Evolutionary conservation across 2,113 vertebrate genomes (phyloP), one percentile per base, ranked within the genome.

Genomic region (Laticauda laticaudata): DNA sequence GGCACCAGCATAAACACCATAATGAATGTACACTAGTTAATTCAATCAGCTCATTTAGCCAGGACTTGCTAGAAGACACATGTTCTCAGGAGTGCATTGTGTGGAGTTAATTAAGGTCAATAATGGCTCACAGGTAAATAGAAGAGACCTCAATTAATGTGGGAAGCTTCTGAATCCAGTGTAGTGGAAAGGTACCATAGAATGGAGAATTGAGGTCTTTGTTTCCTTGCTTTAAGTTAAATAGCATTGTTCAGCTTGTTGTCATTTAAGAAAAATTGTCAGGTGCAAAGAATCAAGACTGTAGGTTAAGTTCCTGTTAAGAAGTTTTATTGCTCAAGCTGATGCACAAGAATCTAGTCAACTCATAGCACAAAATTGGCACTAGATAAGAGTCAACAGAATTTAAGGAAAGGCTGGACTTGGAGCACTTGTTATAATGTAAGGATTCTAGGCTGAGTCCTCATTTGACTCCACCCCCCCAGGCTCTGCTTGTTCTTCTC

Each of bases 11-110:
- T 85, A 90, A 88, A 91, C 55, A 92, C 23, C 45, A 64, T 94
- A 96, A 94, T 94, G 39, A 94, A 94, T 94, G 96, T 87, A 92
- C 90, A 88, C 51, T 93, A 92, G 90, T 55, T 94, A 96, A 96
- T 91, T 29, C 92, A 95, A 95, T 96, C 95, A 93, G 86, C 69
- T 95, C 81, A 95, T 96, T 96, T 92, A 91, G 39, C 4, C n/a
- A 93, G 56, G 87, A 93, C 81, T 94, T 93, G 20, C 94, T 94
- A 59, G 87, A 91, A 92, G 93, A 90, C 87, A 34, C 53, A 39
- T 90, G 53, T 94, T 93, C 20, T 0, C 54, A 59, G 91, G 94
- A 69, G 55, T 43, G 12, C 92, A 94, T 94, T 64, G 87, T 92
- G 45, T 59, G 43, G 88, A 94, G 92, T 91, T 97, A 96, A 96